Conservation (phyloP, 2,797 vertebrate genomes). For the Chaenodraco wilsoni region DNA sequence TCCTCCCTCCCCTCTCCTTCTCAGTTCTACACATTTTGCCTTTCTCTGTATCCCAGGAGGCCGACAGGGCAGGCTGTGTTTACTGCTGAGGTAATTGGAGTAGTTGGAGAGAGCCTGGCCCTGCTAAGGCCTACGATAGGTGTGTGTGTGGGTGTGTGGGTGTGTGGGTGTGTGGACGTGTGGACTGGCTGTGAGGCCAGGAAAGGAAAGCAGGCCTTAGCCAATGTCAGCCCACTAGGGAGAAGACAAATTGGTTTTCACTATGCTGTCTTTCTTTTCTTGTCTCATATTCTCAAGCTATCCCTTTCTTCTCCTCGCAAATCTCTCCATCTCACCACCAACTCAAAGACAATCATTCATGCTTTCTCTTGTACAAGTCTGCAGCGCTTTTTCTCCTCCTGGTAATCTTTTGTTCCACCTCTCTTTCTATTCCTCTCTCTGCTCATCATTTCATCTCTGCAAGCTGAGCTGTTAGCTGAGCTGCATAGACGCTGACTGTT, state of each 20-base stretch:
- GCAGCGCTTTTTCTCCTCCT: constrained; percentile 43
- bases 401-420: constrained; percentile 50
- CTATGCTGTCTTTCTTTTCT: constrained; percentile 69
- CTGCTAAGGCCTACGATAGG: constrained; percentile 46
- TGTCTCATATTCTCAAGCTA: constrained; percentile 62
- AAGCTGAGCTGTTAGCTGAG: constrained; percentile 42
- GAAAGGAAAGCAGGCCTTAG: constrained; percentile 66
- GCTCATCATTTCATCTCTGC: constrained; percentile 65
- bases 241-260: constrained; percentile 80
- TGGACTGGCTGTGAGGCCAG: constrained; percentile 62
- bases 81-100: constrained; percentile 82
- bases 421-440: constrained; percentile 35
- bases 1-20: constrained; percentile 11
- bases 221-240: constrained; percentile 77
- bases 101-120: constrained; percentile 71
- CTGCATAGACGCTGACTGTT: constrained; percentile 41
- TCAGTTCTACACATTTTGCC: constrained; percentile 57
- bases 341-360: constrained; percentile 66
- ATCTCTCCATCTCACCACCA: constrained; percentile 59
- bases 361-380: constrained; percentile 53
- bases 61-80: constrained; percentile 73
- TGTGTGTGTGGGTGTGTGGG: too few species aligned
- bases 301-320: constrained; percentile 55
- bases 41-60: constrained; percentile 68
- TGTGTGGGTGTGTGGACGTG: too few species aligned